A percentile compares a stretch with the other conserved stretches of the same genome.
These are phyloP conservation scores for Sphinx pinastri DNA, from an alignment of 2,888 invertebrate genomes.

Conservation along the genomic window DNA sequence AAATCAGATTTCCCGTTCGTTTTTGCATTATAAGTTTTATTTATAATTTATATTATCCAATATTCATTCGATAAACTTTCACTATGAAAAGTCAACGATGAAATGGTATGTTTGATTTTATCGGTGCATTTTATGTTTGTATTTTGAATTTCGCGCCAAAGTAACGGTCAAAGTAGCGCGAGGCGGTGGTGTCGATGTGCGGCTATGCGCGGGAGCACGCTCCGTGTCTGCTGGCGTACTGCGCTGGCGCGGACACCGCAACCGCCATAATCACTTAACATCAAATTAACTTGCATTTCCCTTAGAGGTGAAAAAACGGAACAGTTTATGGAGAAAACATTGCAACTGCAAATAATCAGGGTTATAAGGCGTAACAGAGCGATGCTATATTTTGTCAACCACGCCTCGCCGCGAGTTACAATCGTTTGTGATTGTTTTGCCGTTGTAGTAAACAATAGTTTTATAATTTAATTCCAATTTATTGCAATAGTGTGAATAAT, in stretches of 20 bases:
- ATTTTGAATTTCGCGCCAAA: conserved; percentile 49
- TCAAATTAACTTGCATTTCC: conserved; percentile 76
- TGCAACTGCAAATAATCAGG: conserved; percentile 70
- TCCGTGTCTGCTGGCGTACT: conserved; percentile 60
- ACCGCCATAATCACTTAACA: conserved; percentile 67
- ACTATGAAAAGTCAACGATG: conserved; percentile 71
- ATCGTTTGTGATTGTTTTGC: background rate
- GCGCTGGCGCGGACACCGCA: conserved; percentile 54
- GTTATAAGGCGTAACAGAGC: conserved; percentile 57
- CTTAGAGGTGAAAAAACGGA: conserved; percentile 75
- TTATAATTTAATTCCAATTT: too few relatives aligned
- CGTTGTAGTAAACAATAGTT: background rate
- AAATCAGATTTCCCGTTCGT: conserved; percentile 49
- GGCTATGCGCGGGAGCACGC: conserved; percentile 58
- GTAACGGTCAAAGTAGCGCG: conserved; percentile 41
- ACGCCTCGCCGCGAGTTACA: conserved; percentile 29
- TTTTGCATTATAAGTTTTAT: conserved; percentile 33
- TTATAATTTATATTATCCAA: conserved; percentile 25
- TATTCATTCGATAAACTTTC: conserved; percentile 71
- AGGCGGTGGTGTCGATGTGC: conserved; percentile 24
- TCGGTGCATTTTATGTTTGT: conserved; percentile 31
- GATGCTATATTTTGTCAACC: conserved; percentile 41
- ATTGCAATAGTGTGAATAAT: background rate
- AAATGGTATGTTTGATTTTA: conserved; percentile 36
- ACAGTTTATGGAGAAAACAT: conserved; percentile 72